These are phyloP conservation scores for Littorina saxatilis DNA, from an alignment of 1,140 invertebrate genomes.

Conservation along the genomic window DNA sequence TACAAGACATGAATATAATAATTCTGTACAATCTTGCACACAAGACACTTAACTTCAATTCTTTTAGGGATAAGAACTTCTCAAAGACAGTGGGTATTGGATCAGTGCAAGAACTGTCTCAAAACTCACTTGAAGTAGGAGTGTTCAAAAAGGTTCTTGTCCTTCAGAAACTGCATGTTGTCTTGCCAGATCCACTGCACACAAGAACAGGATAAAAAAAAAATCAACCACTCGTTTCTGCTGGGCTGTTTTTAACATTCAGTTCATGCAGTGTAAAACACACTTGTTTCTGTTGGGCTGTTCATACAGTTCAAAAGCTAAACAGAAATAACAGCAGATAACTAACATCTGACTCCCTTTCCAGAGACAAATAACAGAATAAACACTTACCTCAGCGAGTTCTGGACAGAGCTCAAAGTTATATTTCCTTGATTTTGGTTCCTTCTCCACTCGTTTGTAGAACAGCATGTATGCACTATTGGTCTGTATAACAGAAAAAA, in stretches of 20 bases:
- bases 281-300: too few relatives aligned
- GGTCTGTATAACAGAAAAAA: slow-evolving; percentile 77
- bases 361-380: background rate
- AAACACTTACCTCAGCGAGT: slow-evolving; percentile 65
- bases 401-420: slow-evolving; percentile 72
- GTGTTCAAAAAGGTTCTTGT: slow-evolving; percentile 97
- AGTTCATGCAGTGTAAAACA: too few relatives aligned
- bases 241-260: too few relatives aligned
- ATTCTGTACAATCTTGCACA: too few relatives aligned
- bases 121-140: slow-evolving; percentile 91
- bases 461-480: slow-evolving; percentile 99
- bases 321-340: background rate
- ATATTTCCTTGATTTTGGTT: slow-evolving; percentile 60
- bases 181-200: slow-evolving; percentile 88
- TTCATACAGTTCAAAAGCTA: too few relatives aligned
- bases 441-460: slow-evolving; percentile 83
- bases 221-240: too few relatives aligned
- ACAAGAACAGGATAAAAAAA: slow-evolving; percentile 34
- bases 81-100: too few relatives aligned
- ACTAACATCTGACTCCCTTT: too few relatives aligned
- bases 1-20: too few relatives aligned
- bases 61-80: too few relatives aligned
- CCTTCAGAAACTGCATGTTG: slow-evolving; percentile 95
- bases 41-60: too few relatives aligned
- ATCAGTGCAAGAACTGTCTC: too few relatives aligned